phyloP scores from a whole-genome alignment of 2,888 invertebrate genomes.

The Caenorhabditis plicata region DNA sequence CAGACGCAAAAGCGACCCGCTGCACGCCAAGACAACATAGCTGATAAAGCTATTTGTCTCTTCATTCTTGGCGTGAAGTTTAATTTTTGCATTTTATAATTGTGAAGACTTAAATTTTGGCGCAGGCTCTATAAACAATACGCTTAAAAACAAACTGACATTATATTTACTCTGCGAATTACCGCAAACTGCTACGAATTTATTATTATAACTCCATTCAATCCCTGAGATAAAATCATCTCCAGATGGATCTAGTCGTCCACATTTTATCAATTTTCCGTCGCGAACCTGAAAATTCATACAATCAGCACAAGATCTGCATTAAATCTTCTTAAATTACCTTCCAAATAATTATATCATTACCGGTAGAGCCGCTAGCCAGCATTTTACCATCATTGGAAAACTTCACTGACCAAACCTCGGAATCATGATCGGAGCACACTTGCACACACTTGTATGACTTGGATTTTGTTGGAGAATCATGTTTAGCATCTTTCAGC shows the following conservation, averaged over 20 bases:
- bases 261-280: not conserved
- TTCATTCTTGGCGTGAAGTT: too few species aligned
- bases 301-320: too few species aligned
- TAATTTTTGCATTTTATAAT: too few species aligned
- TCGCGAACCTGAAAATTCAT: conserved; percentile 7
- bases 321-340: conserved; percentile 7
- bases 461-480: not conserved
- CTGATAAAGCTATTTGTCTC: too few species aligned
- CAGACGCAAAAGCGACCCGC: too few species aligned
- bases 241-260: conserved; percentile 2
- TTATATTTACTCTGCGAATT: conserved; percentile 22
- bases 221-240: conserved; percentile 26
- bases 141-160: conserved; percentile 7
- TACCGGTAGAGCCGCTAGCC: conserved; percentile 48
- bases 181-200: conserved; percentile 41
- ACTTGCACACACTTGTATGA: conserved; percentile 9
- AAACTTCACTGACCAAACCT: conserved; percentile 51
- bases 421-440: conserved; percentile 33
- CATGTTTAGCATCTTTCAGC: conserved; percentile 5
- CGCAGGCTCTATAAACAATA: too few species aligned
- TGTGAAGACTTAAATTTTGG: too few species aligned
- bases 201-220: conserved; percentile 48
- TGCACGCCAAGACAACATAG: too few species aligned
- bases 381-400: conserved; percentile 51
- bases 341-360: conserved; percentile 43